These are phyloP conservation scores for Pterophyllum scalare DNA, from an alignment of 2,113 vertebrate species.

Conservation along the genomic window DNA sequence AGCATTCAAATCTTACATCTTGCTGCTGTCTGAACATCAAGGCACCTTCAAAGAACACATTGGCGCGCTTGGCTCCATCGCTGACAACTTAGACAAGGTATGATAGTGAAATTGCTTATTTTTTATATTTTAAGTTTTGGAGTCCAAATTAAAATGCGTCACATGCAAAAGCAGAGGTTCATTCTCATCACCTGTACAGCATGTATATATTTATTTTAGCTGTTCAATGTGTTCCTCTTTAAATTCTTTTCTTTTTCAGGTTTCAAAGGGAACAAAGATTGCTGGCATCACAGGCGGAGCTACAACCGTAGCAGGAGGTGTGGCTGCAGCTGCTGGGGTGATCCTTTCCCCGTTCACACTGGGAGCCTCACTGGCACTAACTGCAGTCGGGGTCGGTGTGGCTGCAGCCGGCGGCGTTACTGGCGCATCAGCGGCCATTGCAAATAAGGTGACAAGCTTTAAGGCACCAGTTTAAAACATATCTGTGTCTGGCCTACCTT, in stretches of 20 bases:
- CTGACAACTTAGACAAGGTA: constrained; percentile 7
- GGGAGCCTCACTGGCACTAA: constrained; percentile 62
- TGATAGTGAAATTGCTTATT: background rate
- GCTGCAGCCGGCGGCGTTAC: constrained; percentile 64
- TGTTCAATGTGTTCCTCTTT: background rate
- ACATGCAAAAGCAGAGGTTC: too few relatives aligned
- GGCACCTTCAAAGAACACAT: background rate
- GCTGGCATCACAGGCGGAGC: constrained; percentile 71
- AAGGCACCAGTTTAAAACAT: fast-evolving
- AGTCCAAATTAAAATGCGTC: background rate
- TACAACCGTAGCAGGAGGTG: constrained; percentile 56
- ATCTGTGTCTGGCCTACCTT: background rate
- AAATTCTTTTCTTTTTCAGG: fast-evolving
- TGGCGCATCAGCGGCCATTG: constrained; percentile 65
- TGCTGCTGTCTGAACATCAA: background rate
- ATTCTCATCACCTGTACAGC: too few relatives aligned
- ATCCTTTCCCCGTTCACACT: constrained; percentile 63
- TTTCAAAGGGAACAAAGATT: constrained; percentile 59
- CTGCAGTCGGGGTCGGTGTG: constrained; percentile 59
- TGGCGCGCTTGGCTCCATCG: background rate
- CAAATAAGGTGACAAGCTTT: constrained; percentile 36
- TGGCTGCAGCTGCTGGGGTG: constrained; percentile 64
- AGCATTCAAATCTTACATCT: constrained; percentile 24
- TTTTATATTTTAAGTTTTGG: background rate
- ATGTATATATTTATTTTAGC: fast-evolving